Percentiles rank a stretch among this genome's conserved stretches.
phyloP scores from a whole-genome alignment of 2,888 invertebrate species.

The Heliconius aoede region DNA sequence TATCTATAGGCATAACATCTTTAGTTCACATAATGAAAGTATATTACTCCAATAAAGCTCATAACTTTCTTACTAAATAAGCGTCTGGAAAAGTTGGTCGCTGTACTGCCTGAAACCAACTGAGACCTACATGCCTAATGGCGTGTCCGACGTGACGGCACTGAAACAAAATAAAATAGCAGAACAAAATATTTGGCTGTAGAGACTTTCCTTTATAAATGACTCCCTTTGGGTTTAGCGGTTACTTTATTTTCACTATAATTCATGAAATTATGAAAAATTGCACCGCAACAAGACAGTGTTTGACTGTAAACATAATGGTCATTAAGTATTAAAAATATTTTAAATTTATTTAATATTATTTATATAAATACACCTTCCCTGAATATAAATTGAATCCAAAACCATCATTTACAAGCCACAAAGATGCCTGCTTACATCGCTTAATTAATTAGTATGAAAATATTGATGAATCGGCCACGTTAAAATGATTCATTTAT shows the following conservation, averaged over 20 bases:
- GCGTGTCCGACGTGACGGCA: slow-evolving; percentile 29
- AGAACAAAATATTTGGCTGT: slow-evolving; percentile 1
- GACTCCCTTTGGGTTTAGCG: neutral
- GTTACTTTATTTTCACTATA: neutral
- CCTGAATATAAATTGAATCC: too few relatives aligned
- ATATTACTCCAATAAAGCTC: slow-evolving; percentile 24
- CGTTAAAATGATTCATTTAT: slow-evolving; percentile 2
- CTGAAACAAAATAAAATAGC: slow-evolving; percentile 23
- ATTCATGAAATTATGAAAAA: too few relatives aligned
- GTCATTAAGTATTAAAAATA: too few relatives aligned
- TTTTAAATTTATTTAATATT: too few relatives aligned
- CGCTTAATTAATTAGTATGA: slow-evolving; percentile 7
- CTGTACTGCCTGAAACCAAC: slow-evolving; percentile 22
- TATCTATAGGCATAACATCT: neutral
- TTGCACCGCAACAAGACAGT: neutral
- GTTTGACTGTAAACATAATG: too few relatives aligned
- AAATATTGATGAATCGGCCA: slow-evolving; percentile 2
- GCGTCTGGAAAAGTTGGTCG: slow-evolving; percentile 25
- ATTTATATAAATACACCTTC: too few relatives aligned
- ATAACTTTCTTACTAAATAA: slow-evolving; percentile 29
- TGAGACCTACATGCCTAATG: slow-evolving; percentile 37
- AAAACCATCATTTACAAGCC: neutral
- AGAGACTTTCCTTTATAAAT: slow-evolving; percentile 3
- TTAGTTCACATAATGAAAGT: slow-evolving; percentile 18
- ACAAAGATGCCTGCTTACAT: neutral